Base-by-base conservation (phyloP, 2,888 invertebrate genomes). In the Tipula confusa region DNA sequence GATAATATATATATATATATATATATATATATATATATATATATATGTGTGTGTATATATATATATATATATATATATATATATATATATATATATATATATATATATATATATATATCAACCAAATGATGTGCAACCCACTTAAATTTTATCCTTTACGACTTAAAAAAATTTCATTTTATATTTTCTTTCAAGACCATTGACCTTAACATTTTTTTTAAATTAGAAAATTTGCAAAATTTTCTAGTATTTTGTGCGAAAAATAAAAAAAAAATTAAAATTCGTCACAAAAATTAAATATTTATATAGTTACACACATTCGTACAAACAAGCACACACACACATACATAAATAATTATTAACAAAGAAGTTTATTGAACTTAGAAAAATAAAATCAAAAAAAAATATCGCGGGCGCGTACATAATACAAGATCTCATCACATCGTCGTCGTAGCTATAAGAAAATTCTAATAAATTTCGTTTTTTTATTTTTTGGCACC, bases 351-450 rank as follows among this genome's bases (percentile, higher is more conserved):
- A 64, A 64, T 64, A 24, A 64, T 64, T 64, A 64, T 64, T 64
- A 64, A 64, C 64, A 64, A 64, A 64, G 64, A 64, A 64, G 64
- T 64, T 64, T 64, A 64, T 64, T 64, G 64, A 64, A 18, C 64
- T 9, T 43, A n/a, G n/a, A n/a, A n/a, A n/a, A n/a, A n/a, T n/a
- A n/a, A 11, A 33, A 33, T 48, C 4, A 48, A 48, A 48, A 48
- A 43, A 43, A 24, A 64, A 64, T n/a, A 64, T n/a, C 24, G 64
- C 64, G 64, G 64, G 64, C 64, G 64, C 64, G 64, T 9, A 43
- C n/a, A 64, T 33, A 9, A 9, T 64, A 64, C 24, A 64, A 64
- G 24, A 64, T 64, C 64, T 64, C 64, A 64, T 64, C 64, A 64
- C 64, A 64, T 64, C 64, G 18, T 33, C 33, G 11, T 18, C 7